Base-by-base conservation (phyloP, 2,113 vertebrate genomes). In the Colistium nudipinnis region DNA sequence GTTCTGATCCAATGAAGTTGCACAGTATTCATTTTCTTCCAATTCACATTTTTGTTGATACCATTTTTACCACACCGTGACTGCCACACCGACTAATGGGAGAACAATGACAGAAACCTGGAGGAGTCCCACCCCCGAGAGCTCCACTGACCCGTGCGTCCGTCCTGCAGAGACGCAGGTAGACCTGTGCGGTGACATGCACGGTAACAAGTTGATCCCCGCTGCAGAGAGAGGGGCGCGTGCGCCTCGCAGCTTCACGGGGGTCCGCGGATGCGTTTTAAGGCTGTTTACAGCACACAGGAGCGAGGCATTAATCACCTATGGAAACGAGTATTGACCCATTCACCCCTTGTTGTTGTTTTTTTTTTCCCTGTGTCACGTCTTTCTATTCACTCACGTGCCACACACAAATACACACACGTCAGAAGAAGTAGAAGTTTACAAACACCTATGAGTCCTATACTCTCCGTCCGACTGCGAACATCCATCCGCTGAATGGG, bases 401-500 rank as follows among this genome's bases (percentile, higher is more conserved):
- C n/a, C 3, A 22, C 28, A 49, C 38, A 17, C 27, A 53, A 78
- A 69, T 76, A 82, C 67, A 2, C 14, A 51, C 22, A n/a, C n/a
- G n/a, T n/a, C n/a, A n/a, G n/a, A n/a, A n/a, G n/a, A n/a, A n/a
- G n/a, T n/a, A 47, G 22, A 36, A 14, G 84, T 91, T 90, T 84
- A 27, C 85, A 94, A 96, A 95, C 95, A 95, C 95, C 93, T 95
- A 93, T 91, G 92, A 51, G 87, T 91, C 88, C 17, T 31, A 7
- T 31, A n/a, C 28, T 28, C n/a, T 10, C 92, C 89, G 93, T 94
- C 93, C 92, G 93, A 93, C 93, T 90, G 92, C 85, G 92, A 93
- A 94, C 95, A 98, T 96, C 94, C 94, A 95, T 96, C 94, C 94
- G 88, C 92, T 96, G 91, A 98, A 97, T 95, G 90, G 94, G 93